Percentiles rank a stretch among this genome's conserved stretches.
phyloP scores from a whole-genome alignment of 1,140 invertebrate genomes.

The Zaprionus nigranus region DNA sequence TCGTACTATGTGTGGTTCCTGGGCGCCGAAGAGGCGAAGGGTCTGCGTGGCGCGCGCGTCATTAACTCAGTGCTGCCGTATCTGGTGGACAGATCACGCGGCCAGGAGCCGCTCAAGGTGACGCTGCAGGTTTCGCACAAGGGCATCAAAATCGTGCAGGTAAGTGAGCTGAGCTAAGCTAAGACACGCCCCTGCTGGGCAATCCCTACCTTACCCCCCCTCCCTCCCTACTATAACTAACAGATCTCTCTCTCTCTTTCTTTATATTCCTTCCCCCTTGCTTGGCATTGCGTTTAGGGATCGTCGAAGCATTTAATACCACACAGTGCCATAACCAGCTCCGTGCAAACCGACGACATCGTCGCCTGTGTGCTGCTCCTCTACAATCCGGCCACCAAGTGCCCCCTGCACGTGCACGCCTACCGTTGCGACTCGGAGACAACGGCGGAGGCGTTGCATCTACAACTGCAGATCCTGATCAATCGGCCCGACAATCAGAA shows the following conservation, averaged over 20 bases:
- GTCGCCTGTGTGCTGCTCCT: slow-evolving; percentile 95
- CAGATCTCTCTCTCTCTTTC: neutral
- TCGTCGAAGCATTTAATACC: slow-evolving; percentile 97
- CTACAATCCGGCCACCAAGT: slow-evolving; percentile 95
- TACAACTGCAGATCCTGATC: slow-evolving; percentile 92
- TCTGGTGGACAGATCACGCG: slow-evolving; percentile 92
- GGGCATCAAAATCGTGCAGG: slow-evolving; percentile 96
- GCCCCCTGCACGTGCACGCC: slow-evolving; percentile 95
- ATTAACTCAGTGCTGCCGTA: slow-evolving; percentile 93
- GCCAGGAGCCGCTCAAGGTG: slow-evolving; percentile 96
- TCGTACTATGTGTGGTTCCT: slow-evolving; percentile 99
- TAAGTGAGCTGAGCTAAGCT: slow-evolving; percentile 32
- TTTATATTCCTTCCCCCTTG: neutral
- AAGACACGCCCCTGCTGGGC: neutral
- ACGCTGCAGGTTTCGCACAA: slow-evolving; percentile 95
- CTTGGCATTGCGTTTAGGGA: slow-evolving; percentile 80
- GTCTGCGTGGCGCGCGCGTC: slow-evolving; percentile 92
- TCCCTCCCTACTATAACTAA: neutral
- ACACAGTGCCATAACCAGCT: slow-evolving; percentile 95
- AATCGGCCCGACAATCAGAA: slow-evolving; percentile 94
- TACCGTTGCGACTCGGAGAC: slow-evolving; percentile 97
- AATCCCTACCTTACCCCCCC: neutral
- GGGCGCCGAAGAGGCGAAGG: slow-evolving; percentile 96
- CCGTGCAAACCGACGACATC: slow-evolving; percentile 93
- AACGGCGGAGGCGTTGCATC: slow-evolving; percentile 93